A percentile compares a stretch with the other conserved stretches of the same genome.
phyloP scores from a whole-genome alignment of 2,888 invertebrate species.

The Meloe dianella region DNA sequence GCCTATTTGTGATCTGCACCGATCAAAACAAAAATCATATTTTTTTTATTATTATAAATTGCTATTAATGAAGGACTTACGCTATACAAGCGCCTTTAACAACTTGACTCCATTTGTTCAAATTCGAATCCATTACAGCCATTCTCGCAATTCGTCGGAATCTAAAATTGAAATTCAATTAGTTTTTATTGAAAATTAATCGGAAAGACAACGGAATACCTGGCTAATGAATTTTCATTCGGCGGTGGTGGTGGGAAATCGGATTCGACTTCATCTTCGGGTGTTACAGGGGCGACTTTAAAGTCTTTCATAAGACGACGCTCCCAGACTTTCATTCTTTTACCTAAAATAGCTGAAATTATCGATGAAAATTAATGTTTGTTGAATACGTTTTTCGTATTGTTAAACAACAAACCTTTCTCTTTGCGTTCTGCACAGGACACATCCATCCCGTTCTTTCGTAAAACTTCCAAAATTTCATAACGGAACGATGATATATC shows the following conservation, averaged over 20 bases:
- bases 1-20: slow-evolving; percentile 77
- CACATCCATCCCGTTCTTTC: slow-evolving; percentile 86
- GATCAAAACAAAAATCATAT: slow-evolving; percentile 29
- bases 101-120: slow-evolving; percentile 78
- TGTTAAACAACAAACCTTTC: slow-evolving; percentile 65
- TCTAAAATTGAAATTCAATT: slow-evolving; percentile 49
- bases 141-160: slow-evolving; percentile 78
- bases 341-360: slow-evolving; percentile 71
- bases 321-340: slow-evolving; percentile 84
- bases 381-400: neutral
- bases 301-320: slow-evolving; percentile 88
- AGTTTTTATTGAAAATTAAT: slow-evolving; percentile 10
- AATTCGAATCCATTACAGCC: slow-evolving; percentile 72
- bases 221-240: slow-evolving; percentile 68
- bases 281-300: slow-evolving; percentile 78
- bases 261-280: slow-evolving; percentile 64
- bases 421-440: slow-evolving; percentile 76
- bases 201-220: slow-evolving; percentile 40
- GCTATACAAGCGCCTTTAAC: slow-evolving; percentile 64
- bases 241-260: slow-evolving; percentile 57
- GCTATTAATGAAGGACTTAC: no score
- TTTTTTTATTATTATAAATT: no score
- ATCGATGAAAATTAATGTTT: no score
- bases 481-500: slow-evolving; percentile 92
- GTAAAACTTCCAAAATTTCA: slow-evolving; percentile 88